Percentiles rank a stretch among this genome's conserved stretches.
phyloP scores from a whole-genome alignment of 2,888 invertebrate species.

The Eupithecia abbreviata region DNA sequence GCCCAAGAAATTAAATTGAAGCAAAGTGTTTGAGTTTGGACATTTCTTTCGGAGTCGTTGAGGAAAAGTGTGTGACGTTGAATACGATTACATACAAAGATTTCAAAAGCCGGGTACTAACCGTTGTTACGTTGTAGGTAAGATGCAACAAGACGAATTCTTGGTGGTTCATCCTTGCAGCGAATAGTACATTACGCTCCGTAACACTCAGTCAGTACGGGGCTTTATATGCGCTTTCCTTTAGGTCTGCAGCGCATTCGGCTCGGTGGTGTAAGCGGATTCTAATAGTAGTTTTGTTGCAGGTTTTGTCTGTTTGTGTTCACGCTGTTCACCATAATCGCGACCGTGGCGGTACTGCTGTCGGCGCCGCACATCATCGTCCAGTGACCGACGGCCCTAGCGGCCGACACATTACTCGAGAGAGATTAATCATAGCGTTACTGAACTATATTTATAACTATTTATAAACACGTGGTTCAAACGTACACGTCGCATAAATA shows the following conservation, averaged over 20 bases:
- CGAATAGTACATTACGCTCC: too few relatives aligned
- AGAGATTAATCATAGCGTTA: conserved; percentile 72
- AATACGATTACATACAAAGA: background rate
- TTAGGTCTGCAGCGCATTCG: background rate
- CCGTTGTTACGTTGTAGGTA: too few relatives aligned
- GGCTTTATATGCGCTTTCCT: background rate
- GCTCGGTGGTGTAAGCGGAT: background rate
- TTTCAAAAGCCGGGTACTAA: background rate
- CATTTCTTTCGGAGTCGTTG: background rate
- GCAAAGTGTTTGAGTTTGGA: background rate
- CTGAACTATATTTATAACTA: conserved; percentile 39
- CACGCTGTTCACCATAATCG: conserved; percentile 96
- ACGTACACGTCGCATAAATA: conserved; percentile 74
- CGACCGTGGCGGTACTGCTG: conserved; percentile 94
- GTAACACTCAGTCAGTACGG: too few relatives aligned
- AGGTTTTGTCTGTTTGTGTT: conserved; percentile 98
- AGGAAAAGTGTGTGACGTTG: background rate
- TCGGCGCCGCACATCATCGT: conserved; percentile 98
- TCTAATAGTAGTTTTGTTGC: conserved; percentile 50
- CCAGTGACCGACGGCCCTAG: conserved; percentile 83
- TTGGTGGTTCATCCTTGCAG: too few relatives aligned
- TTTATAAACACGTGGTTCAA: conserved; percentile 69
- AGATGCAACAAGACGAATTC: too few relatives aligned
- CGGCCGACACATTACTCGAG: conserved; percentile 56
- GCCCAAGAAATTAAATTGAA: background rate